These are phyloP conservation scores for Hirtodrosophila trivittata DNA, from an alignment of 2,888 invertebrate genomes.

Conservation along the genomic window DNA sequence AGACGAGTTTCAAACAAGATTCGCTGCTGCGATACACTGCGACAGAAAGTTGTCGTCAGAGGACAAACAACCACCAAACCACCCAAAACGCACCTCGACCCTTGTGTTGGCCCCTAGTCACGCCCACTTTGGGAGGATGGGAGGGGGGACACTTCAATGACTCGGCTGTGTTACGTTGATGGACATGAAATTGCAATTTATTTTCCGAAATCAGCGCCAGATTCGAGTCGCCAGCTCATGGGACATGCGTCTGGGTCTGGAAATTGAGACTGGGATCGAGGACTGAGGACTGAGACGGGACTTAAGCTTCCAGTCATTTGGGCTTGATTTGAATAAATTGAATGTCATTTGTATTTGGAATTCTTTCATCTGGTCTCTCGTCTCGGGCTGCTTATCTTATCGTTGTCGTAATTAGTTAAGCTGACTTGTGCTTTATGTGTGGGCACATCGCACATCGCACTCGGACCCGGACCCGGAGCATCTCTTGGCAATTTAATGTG, in stretches of 20 bases:
- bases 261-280: conserved; percentile 6
- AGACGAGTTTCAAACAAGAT: conserved; percentile 45
- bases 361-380: conserved; percentile 50
- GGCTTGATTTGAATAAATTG: conserved; percentile 80
- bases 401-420: conserved; percentile 77
- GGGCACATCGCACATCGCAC: conserved; percentile 16
- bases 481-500: conserved; percentile 62
- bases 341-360: conserved; percentile 77
- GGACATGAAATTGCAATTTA: conserved; percentile 79
- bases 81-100: conserved; percentile 13
- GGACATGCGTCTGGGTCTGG: conserved; percentile 40
- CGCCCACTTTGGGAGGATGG: not conserved
- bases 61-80: not conserved
- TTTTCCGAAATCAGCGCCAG: conserved; percentile 69
- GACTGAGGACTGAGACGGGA: conserved; percentile 4
- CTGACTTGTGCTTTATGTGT: conserved; percentile 66
- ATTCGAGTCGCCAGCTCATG: conserved; percentile 44
- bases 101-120: conserved; percentile 12
- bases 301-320: conserved; percentile 40
- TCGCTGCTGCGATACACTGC: conserved; percentile 50
- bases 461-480: conserved; percentile 18
- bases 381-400: conserved; percentile 72
- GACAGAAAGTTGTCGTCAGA: conserved; percentile 25
- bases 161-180: conserved; percentile 50
- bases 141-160: conserved; percentile 22